These are phyloP conservation scores for Tinamus guttatus DNA, from an alignment of 2,113 vertebrate genomes.

Conservation along the genomic window DNA sequence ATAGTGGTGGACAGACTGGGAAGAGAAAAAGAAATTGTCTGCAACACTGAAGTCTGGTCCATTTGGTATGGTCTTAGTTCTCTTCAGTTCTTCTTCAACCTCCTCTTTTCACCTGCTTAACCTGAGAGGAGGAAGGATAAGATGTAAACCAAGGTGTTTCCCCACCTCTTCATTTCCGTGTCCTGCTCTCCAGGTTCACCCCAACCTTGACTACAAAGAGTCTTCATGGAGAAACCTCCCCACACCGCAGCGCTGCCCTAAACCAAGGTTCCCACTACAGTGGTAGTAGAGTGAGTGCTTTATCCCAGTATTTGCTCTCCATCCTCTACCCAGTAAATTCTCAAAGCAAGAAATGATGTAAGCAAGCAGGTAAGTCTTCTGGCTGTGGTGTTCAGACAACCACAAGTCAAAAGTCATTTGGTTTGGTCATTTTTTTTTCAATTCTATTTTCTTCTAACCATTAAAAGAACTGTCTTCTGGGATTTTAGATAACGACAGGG, in stretches of 20 bases:
- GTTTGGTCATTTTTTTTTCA: not conserved
- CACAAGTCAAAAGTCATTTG: not conserved
- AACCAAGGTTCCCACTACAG: not conserved
- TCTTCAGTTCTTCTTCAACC: not conserved
- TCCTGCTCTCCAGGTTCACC: not conserved
- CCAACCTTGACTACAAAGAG: not conserved
- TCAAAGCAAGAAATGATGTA: not conserved
- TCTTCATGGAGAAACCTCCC: not conserved
- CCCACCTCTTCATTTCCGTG: accelerated
- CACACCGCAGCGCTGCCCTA: not conserved
- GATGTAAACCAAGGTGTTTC: not conserved
- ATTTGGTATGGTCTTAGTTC: not conserved
- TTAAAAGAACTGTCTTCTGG: not conserved
- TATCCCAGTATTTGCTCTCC: not conserved
- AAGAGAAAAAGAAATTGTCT: not conserved
- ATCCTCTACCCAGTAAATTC: not conserved
- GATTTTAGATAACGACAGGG: not conserved
- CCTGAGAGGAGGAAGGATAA: not conserved
- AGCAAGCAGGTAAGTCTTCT: not conserved
- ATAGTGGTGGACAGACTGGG: not conserved
- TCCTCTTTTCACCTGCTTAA: not conserved
- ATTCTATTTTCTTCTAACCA: not conserved
- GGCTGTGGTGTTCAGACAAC: not conserved
- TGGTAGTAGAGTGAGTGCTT: not conserved
- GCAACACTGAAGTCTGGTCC: not conserved